Conservation (phyloP, 2,888 invertebrate species). For the Syrphus vitripennis region DNA sequence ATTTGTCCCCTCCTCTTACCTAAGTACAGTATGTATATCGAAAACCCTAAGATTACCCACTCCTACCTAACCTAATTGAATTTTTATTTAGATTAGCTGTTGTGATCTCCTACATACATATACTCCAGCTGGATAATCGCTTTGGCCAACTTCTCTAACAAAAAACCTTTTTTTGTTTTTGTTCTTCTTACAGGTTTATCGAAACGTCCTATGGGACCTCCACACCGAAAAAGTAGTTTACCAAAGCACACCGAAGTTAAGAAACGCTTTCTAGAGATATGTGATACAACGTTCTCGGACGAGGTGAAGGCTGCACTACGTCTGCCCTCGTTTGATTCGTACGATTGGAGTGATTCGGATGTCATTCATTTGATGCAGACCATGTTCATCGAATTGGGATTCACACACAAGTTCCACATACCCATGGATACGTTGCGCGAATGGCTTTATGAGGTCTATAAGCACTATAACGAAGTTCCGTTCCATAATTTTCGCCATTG, state of each 20-base stretch:
- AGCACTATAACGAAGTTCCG: slow-evolving; percentile 92
- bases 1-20: slow-evolving; percentile 2
- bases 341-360: slow-evolving; percentile 92
- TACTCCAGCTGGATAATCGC: not conserved
- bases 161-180: slow-evolving; percentile 26
- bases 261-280: slow-evolving; percentile 81
- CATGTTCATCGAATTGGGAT: slow-evolving; percentile 90
- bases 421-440: slow-evolving; percentile 86
- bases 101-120: slow-evolving; percentile 14
- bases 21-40: not conserved
- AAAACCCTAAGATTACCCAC: not conserved
- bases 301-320: slow-evolving; percentile 81
- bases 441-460: slow-evolving; percentile 89
- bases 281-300: slow-evolving; percentile 81
- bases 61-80: slow-evolving; percentile 40
- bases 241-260: slow-evolving; percentile 82
- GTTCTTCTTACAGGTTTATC: slow-evolving; percentile 78
- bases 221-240: slow-evolving; percentile 81
- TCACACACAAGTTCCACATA: slow-evolving; percentile 89
- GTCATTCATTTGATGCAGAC: slow-evolving; percentile 89
- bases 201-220: slow-evolving; percentile 80
- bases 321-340: slow-evolving; percentile 87
- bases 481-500: slow-evolving; percentile 94
- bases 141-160: not conserved
- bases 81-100: slow-evolving; percentile 62